Evolutionary conservation across 2,797 vertebrate species (phyloP).

Genomic region (Dromococcyx pavoninus): DNA sequence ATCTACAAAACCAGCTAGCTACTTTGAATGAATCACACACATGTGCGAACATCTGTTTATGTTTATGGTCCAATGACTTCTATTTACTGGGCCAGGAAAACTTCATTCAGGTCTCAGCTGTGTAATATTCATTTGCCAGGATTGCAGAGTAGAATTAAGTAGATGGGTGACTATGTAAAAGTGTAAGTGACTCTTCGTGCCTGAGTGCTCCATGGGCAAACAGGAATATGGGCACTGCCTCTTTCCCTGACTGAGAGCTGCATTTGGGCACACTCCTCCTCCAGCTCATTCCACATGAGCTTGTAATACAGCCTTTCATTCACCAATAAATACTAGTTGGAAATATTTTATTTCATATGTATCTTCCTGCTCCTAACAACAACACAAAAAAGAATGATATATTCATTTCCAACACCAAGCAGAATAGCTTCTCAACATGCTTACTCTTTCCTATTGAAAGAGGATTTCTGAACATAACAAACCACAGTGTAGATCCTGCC

Average conservation of each 20-base stretch:
- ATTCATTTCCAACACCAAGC: neutral
- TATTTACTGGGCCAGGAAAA: neutral
- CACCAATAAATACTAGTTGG: neutral
- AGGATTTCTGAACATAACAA: conserved; percentile 5
- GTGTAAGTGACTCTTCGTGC: neutral
- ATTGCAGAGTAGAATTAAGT: neutral
- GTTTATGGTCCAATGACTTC: neutral
- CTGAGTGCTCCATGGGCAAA: neutral
- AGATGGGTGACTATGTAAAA: neutral
- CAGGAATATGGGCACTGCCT: neutral
- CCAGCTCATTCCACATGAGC: neutral
- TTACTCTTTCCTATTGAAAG: neutral
- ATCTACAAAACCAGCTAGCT: neutral
- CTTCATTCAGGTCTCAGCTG: neutral
- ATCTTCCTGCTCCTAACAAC: neutral
- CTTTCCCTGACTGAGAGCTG: neutral
- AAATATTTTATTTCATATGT: neutral
- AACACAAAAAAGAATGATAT: neutral
- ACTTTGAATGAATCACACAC: neutral
- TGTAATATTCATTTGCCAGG: neutral
- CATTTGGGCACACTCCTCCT: neutral
- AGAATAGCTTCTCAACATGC: neutral
- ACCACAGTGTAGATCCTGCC: neutral
- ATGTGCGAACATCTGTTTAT: conserved; percentile 14
- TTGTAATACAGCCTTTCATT: neutral